phyloP scores from a whole-genome alignment of 1,140 invertebrate genomes.

The Neodiprion fabricii region DNA sequence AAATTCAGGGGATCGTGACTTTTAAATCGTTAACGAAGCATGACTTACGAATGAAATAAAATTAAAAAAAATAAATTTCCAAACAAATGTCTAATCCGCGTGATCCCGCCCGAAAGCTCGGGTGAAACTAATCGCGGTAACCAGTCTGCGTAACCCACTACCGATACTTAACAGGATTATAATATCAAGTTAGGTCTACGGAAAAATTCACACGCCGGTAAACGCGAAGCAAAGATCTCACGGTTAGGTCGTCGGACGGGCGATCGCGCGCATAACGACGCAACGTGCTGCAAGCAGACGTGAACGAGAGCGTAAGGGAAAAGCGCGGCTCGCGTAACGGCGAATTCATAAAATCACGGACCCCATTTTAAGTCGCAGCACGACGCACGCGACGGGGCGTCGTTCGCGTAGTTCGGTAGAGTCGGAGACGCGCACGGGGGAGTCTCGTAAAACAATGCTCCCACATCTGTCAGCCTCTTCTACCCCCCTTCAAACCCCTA shows the following conservation, averaged over 20 bases:
- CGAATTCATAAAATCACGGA: slow-evolving; percentile 50
- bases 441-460: slow-evolving; percentile 63
- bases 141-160: too few relatives aligned
- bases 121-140: too few relatives aligned
- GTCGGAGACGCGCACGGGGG: slow-evolving; percentile 32
- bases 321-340: slow-evolving; percentile 38
- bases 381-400: slow-evolving; percentile 41
- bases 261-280: too few relatives aligned
- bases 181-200: neutral
- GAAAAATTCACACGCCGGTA: neutral
- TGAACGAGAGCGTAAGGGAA: slow-evolving; percentile 38
- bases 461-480: slow-evolving; percentile 65
- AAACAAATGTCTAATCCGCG: too few relatives aligned
- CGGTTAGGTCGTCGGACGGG: too few relatives aligned
- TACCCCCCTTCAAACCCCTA: slow-evolving; percentile 59
- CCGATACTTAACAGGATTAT: neutral
- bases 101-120: too few relatives aligned
- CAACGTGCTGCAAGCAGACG: neutral
- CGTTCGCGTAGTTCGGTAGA: slow-evolving; percentile 17
- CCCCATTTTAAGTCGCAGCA: slow-evolving; percentile 59
- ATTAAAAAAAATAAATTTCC: too few relatives aligned
- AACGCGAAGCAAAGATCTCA: neutral
- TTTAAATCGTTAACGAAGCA: too few relatives aligned
- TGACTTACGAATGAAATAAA: too few relatives aligned
- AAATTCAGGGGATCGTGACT: too few relatives aligned